Evolutionary conservation across 1,140 invertebrate species (phyloP).

Genomic region (Calephelis virginiensis): DNA sequence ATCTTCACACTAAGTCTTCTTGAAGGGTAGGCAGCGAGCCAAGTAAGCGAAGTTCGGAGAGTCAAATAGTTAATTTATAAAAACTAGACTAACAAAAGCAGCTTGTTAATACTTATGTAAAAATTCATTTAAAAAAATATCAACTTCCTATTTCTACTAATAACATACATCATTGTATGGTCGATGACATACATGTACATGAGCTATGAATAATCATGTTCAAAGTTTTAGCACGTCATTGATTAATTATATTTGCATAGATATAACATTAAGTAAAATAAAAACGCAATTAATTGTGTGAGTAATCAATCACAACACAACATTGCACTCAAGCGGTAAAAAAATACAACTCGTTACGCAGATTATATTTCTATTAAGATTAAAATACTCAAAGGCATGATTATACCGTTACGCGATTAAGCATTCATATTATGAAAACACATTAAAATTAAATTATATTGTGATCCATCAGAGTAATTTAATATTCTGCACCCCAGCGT

Average conservation of each 20-base stretch:
- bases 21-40: no score
- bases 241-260: neutral
- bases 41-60: no score
- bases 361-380: constrained; percentile 51
- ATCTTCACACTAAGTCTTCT: no score
- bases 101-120: no score
- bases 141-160: no score
- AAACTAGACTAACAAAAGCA: no score
- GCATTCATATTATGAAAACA: constrained; percentile 55
- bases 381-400: constrained; percentile 36
- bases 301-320: constrained; percentile 30
- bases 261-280: constrained; percentile 2
- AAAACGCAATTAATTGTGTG: neutral
- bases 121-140: no score
- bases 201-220: no score
- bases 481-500: constrained; percentile 47
- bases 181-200: no score
- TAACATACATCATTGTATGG: no score
- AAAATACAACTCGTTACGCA: constrained; percentile 29
- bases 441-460: constrained; percentile 70
- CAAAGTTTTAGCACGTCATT: no score
- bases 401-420: constrained; percentile 43
- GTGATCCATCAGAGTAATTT: constrained; percentile 70
- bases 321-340: constrained; percentile 20
- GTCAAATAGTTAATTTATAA: no score